Percentiles rank a stretch among this genome's conserved stretches.
phyloP scores from a whole-genome alignment of 2,888 invertebrate species.

The Ditula angustiorana region DNA sequence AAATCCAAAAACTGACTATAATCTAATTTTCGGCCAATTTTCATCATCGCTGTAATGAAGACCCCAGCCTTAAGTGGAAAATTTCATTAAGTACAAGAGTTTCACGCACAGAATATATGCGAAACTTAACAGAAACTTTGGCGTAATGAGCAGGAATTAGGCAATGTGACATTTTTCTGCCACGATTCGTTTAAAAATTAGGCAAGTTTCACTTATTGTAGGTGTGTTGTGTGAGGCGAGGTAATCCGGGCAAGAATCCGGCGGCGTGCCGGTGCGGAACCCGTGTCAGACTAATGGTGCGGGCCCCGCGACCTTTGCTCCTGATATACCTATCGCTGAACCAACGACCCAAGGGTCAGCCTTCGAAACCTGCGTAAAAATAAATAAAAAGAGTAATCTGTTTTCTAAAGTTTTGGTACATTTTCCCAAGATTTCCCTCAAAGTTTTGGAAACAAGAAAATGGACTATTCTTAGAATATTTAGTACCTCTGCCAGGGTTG shows the following conservation, averaged over 20 bases:
- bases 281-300: constrained; percentile 17
- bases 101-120: constrained; percentile 15
- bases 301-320: constrained; percentile 21
- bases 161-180: constrained; percentile 27
- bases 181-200: constrained; percentile 18
- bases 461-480: too few species aligned
- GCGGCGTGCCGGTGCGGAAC: background rate
- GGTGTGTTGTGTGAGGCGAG: constrained; percentile 21
- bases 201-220: constrained; percentile 21
- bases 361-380: background rate
- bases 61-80: background rate
- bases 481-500: too few species aligned
- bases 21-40: background rate
- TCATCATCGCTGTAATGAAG: background rate
- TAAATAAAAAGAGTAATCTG: background rate
- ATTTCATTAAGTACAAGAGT: constrained; percentile 31
- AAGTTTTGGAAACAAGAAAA: too few species aligned
- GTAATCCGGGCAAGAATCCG: constrained; percentile 3
- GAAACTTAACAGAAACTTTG: constrained; percentile 11
- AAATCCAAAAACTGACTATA: background rate
- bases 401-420: background rate
- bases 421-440: background rate
- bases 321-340: background rate
- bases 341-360: background rate
- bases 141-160: constrained; percentile 26